Percentiles rank a stretch among this genome's conserved stretches.
phyloP scores from a whole-genome alignment of 2,888 invertebrate species.

The Synergus gifuensis region DNA sequence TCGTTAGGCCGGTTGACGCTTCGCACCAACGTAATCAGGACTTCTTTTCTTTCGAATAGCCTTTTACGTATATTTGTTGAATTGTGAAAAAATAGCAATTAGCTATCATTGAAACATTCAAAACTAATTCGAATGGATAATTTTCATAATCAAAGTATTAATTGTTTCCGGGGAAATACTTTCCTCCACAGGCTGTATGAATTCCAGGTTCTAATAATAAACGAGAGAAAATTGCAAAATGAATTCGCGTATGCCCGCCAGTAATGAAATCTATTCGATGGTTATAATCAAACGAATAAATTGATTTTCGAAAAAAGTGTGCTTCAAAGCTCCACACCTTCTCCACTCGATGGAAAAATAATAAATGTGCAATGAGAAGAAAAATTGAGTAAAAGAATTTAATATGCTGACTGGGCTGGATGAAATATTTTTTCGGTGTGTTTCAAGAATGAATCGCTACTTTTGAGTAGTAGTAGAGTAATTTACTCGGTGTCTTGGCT shows the following conservation, averaged over 20 bases:
- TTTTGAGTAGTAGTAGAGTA: too few species aligned
- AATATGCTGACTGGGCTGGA: too few species aligned
- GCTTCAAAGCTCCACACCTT: conserved; percentile 21
- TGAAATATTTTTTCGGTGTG: background rate
- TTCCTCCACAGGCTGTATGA: background rate
- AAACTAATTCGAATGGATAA: background rate
- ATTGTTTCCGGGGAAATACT: background rate
- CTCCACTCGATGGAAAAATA: conserved; percentile 58
- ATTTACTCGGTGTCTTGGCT: background rate
- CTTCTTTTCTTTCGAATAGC: background rate
- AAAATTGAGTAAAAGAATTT: conserved; percentile 53
- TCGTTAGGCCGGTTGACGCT: conserved; percentile 66
- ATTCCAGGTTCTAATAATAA: background rate
- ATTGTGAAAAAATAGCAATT: background rate
- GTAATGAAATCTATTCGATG: conserved; percentile 9
- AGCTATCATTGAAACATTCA: background rate
- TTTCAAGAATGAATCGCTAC: too few species aligned
- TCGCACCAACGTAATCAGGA: conserved; percentile 58
- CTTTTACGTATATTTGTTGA: background rate
- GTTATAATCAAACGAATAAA: conserved; percentile 14
- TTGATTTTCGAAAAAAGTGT: conserved; percentile 30
- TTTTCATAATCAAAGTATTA: background rate
- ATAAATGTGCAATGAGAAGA: conserved; percentile 63
- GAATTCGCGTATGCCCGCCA: background rate
- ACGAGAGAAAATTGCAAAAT: conserved; percentile 14